Percentiles rank a stretch among this genome's conserved stretches.
These are phyloP conservation scores for Octopus sinensis DNA, from an alignment of 1,140 invertebrate species.

Conservation along the genomic window DNA sequence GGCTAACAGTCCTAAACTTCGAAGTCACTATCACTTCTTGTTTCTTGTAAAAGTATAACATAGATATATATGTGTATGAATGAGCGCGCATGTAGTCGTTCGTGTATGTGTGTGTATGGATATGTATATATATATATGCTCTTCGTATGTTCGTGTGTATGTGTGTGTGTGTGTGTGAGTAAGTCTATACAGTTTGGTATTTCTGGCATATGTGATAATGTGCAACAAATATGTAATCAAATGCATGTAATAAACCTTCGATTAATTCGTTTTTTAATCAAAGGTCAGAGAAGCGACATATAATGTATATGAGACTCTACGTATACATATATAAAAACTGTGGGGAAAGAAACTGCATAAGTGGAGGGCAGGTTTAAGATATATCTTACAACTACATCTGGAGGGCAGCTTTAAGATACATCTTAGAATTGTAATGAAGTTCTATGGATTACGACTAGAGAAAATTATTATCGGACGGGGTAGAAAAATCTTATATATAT, in stretches of 20 bases:
- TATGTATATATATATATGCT: not conserved
- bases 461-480: not conserved
- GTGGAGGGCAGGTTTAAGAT: not conserved
- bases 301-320: not conserved
- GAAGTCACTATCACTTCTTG: not conserved
- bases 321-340: not conserved
- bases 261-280: not conserved
- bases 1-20: not conserved
- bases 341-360: not conserved
- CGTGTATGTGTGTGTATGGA: not conserved
- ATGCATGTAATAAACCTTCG: not conserved
- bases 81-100: not conserved
- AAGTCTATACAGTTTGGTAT: not conserved
- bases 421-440: not conserved
- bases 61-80: not conserved
- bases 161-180: not conserved
- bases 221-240: not conserved
- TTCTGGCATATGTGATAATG: not conserved
- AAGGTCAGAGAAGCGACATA: not conserved
- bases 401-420: not conserved
- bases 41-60: not conserved
- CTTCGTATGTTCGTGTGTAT: not conserved
- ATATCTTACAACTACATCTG: not conserved
- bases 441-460: not conserved
- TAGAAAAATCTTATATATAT: not conserved